Evolutionary conservation across 2,797 vertebrate genomes (phyloP).

Genomic region (Rallus crepitans): DNA sequence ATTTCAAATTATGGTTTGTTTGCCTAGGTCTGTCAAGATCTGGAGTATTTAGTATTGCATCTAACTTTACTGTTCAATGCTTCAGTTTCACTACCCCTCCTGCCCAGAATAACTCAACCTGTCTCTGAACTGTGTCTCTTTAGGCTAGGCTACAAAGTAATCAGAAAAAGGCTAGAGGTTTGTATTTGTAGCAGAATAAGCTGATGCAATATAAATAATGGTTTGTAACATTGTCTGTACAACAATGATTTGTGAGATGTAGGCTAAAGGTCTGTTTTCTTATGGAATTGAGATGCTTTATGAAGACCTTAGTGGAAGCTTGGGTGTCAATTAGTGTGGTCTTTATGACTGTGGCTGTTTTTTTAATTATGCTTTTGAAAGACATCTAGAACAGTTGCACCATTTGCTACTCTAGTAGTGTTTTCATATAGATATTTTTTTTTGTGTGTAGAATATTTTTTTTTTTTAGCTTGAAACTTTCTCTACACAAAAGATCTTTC

Average conservation of each 20-base stretch:
- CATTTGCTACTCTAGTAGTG: background rate
- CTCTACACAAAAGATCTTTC: background rate
- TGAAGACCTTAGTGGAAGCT: background rate
- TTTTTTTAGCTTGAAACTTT: background rate
- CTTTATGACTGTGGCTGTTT: background rate
- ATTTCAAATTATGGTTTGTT: background rate
- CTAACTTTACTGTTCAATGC: background rate
- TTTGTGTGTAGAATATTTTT: background rate
- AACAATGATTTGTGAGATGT: background rate
- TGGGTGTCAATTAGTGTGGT: background rate
- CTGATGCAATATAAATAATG: background rate
- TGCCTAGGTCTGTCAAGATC: background rate
- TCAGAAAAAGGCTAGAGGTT: background rate
- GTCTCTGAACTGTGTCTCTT: background rate
- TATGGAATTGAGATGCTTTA: background rate
- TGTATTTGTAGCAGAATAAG: background rate
- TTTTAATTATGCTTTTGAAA: background rate
- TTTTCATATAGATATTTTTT: background rate
- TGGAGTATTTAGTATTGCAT: background rate
- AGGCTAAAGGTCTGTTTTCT: background rate
- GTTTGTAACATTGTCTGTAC: background rate
- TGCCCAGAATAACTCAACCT: background rate
- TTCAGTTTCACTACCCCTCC: background rate
- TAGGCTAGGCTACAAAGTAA: background rate
- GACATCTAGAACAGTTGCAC: background rate